phyloP scores from a whole-genome alignment of 1,140 invertebrate genomes.

The Drosophila teissieri region DNA sequence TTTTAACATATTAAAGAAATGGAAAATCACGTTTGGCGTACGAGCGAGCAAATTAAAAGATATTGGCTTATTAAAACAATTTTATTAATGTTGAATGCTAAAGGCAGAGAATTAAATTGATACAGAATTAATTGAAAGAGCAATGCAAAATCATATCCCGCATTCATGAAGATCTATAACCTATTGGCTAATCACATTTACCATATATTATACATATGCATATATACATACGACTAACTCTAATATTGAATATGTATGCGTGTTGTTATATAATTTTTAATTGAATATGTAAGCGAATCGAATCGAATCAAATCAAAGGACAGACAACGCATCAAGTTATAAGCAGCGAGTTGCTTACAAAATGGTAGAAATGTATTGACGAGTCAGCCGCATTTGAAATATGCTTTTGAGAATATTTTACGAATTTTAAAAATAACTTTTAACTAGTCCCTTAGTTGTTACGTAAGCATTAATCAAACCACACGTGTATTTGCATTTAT shows the following conservation, averaged over 20 bases:
- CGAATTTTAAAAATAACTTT: conserved; percentile 44
- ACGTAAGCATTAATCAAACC: conserved; percentile 26
- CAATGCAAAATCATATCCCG: conserved; percentile 75
- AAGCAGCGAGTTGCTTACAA: conserved; percentile 72
- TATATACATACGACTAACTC: conserved; percentile 57
- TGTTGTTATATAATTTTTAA: conserved; percentile 81
- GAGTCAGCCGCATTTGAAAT: conserved; percentile 30
- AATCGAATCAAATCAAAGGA: conserved; percentile 74
- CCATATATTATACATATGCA: conserved; percentile 53
- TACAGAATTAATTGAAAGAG: conserved; percentile 36
- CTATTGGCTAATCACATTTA: conserved; percentile 72
- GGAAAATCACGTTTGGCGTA: conserved; percentile 37
- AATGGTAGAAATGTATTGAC: conserved; percentile 44
- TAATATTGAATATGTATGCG: conserved; percentile 55
- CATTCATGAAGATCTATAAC: conserved; percentile 55
- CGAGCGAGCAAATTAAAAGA: conserved; percentile 54
- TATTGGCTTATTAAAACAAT: conserved; percentile 76
- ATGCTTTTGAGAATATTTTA: conserved; percentile 45
- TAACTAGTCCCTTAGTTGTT: conserved; percentile 72
- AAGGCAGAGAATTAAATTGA: conserved; percentile 28
- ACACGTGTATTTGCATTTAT: conserved; percentile 22
- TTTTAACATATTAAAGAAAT: conserved; percentile 59
- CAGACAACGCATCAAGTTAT: conserved; percentile 77
- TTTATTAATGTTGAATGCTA: conserved; percentile 74
- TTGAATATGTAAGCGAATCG: conserved; percentile 57